Conservation (phyloP, 2,113 vertebrate species). For the Tonatia bakeri region DNA sequence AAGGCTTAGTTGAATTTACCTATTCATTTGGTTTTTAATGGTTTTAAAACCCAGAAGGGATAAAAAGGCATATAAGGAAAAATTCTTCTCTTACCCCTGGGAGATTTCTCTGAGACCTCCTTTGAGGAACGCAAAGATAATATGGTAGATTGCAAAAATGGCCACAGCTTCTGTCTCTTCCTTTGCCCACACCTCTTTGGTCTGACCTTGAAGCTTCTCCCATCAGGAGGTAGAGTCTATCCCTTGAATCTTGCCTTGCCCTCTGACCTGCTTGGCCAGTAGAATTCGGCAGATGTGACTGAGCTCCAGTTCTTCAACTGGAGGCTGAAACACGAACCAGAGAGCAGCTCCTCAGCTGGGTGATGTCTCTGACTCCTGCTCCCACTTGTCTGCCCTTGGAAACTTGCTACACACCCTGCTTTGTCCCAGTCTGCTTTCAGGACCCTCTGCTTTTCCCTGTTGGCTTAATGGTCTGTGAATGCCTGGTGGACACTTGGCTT, state of each 20-base stretch:
- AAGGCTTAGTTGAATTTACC: neutral
- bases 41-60: neutral
- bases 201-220: neutral
- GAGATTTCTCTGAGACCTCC: neutral
- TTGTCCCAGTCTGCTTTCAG: neutral
- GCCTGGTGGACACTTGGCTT: neutral
- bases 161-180: neutral
- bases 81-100: neutral
- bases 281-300: neutral
- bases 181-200: neutral
- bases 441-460: neutral
- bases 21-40: neutral
- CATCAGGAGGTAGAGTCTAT: neutral
- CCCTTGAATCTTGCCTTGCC: neutral
- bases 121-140: neutral
- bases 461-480: neutral
- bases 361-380: neutral
- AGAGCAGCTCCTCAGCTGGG: neutral
- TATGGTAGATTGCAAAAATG: neutral
- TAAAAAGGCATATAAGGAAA: neutral
- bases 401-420: neutral
- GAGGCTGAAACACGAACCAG: neutral
- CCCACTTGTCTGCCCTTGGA: neutral
- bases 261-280: neutral
- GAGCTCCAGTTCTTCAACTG: neutral